Conservation (phyloP, 2,113 vertebrate genomes). For the Oriolus oriolus region DNA sequence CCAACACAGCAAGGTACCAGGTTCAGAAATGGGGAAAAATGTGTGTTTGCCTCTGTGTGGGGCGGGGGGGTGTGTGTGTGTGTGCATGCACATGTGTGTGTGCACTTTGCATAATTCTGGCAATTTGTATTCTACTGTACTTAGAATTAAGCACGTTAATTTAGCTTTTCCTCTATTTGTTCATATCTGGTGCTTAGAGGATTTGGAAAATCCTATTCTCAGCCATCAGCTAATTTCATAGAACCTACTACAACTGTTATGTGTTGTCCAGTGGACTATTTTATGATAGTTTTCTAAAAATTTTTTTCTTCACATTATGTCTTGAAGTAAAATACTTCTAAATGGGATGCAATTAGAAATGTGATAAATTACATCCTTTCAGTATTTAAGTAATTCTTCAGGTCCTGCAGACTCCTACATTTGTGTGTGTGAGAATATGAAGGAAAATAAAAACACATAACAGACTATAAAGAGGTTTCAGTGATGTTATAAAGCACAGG, state of each 20-base stretch:
- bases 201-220: constrained; percentile 45
- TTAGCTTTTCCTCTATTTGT: constrained; percentile 18
- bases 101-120: not conserved
- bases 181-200: constrained; percentile 18
- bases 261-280: not conserved
- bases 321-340: not conserved
- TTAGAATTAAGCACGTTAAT: constrained; percentile 27
- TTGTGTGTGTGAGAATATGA: not conserved
- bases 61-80: too few relatives aligned
- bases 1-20: constrained; percentile 3
- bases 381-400: not conserved
- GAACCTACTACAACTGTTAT: not conserved
- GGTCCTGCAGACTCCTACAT: not conserved
- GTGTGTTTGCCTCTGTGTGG: not conserved
- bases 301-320: not conserved
- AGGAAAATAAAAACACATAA: not conserved
- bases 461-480: not conserved
- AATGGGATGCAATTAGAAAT: not conserved
- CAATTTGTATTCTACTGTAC: not conserved
- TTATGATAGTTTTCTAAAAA: not conserved
- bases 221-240: not conserved
- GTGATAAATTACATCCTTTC: not conserved
- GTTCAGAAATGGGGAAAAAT: not conserved
- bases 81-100: accelerated
- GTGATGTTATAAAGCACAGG: not conserved